A percentile compares a stretch with the other conserved stretches of the same genome.
Conservation (phyloP, 2,797 vertebrate genomes). For the Sciaenops ocellatus region DNA sequence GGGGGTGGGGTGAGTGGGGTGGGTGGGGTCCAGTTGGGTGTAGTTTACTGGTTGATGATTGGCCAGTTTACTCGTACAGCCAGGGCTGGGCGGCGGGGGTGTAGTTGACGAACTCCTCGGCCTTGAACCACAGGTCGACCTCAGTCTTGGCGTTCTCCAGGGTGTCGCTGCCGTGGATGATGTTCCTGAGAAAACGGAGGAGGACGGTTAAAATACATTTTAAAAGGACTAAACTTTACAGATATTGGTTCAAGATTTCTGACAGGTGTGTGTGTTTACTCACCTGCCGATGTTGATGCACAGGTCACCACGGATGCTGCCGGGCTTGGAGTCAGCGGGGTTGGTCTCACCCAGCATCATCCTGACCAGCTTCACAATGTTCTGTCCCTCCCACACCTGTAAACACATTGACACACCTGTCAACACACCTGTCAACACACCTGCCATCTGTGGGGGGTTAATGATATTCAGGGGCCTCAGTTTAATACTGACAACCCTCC, state of each 20-base stretch:
- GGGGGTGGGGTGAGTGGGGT: background rate
- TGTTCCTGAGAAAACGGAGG: conserved; percentile 85
- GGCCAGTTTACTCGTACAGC: conserved; percentile 88
- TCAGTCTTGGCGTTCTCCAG: conserved; percentile 92
- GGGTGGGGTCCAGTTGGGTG: conserved; percentile 6
- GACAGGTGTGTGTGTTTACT: conserved; percentile 9
- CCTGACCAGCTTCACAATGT: conserved; percentile 90
- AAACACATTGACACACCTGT: conserved; percentile 13
- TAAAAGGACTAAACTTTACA: background rate
- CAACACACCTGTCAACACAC: too few relatives aligned
- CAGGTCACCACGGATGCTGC: conserved; percentile 96
- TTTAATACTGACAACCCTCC: too few relatives aligned
- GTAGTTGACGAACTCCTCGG: conserved; percentile 88
- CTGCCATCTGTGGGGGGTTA: too few relatives aligned
- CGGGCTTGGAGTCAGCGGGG: conserved; percentile 94
- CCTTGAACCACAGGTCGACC: conserved; percentile 91
- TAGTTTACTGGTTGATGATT: background rate
- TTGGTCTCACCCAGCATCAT: conserved; percentile 98
- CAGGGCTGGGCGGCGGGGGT: conserved; percentile 84
- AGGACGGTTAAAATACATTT: background rate
- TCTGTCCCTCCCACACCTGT: conserved; percentile 96
- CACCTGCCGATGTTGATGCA: conserved; percentile 96
- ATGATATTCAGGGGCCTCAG: too few relatives aligned
- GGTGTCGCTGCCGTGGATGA: conserved; percentile 96
- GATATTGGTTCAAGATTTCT: too few relatives aligned